Evolutionary conservation across 2,888 invertebrate genomes (phyloP), one percentile per base, ranked within the genome.

Genomic region (Creontiades dilutus): DNA sequence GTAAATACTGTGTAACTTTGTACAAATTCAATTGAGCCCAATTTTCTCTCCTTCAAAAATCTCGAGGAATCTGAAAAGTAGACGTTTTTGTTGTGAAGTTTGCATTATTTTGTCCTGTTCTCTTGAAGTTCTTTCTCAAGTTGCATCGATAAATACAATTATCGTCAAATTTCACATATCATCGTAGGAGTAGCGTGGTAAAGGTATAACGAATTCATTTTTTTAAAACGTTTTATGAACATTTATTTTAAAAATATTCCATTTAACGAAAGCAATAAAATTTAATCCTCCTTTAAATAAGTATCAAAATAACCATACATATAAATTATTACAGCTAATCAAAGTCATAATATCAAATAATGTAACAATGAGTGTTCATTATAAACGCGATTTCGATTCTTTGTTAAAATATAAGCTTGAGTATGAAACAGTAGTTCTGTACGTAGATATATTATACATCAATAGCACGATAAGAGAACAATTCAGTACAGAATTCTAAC

Each of bases 271-370:
- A 89, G 89, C 84, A 19, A 89, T 89, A 82, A 89, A 37, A 89
- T 46, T 68, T 89, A 61, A 81, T 89, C 27, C 16, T 47, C 80
- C 78, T 23, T 81, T 80, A 81, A 27, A 80, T 81, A 89, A 89
- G 81, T 89, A 82, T 82, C 81, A 89, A 81, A 89, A 89, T 89
- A 23, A 81, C 48, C 52, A 23, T 82, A 82, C 61, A 89, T 87
- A 87, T 61, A 89, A 81, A 89, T 89, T 89, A 84, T 89, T 89
- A 89, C 61, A 61, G 81, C 88, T 88, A 88, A 52, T 37, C 28
- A 80, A 78, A 48, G 28, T 52, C 82, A 82, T 47, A 7, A 78
- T 75, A 86, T 86, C 75, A 13, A 47, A 47, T 47, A 47, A 75
- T 47, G n/a, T 9, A 12, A 16, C 47, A 85, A 82, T 19, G n/a